Base-by-base conservation (phyloP, 2,113 vertebrate genomes). In the Shinisaurus crocodilurus region DNA sequence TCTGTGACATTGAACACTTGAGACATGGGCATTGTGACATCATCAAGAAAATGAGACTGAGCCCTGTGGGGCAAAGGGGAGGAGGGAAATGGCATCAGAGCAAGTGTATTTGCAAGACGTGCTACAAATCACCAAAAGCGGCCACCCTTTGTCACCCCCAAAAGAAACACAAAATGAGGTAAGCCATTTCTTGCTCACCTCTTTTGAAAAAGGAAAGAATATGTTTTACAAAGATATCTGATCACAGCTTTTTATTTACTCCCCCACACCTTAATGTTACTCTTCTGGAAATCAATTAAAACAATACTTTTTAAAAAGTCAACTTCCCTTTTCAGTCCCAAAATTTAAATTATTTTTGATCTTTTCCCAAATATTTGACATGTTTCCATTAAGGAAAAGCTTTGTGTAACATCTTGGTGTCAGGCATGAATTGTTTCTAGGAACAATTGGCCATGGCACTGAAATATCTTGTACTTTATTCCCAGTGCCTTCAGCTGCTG, bases 391-490 rank as follows among this genome's bases (percentile, higher is more conserved):
- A 76, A 79, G 34, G 40, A 89, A 45, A 50, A 57, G 37, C 50
- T 76, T 79, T 57, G 57, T 90, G 50, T 43, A n/a, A 6, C 37
- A 34, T 80, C 32, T 57, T 70, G 27, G 27, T 75, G n/a, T 57
- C 0, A 0, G 82, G 75, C 84, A 89, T 54, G 85, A 85, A 57
- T 67, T 82, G 27, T 34, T 82, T 75, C 63, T 1, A 1, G 60
- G 67, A 27, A 70, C 37, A 48, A 48, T 6, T 82, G 50, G 57
- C 50, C 29, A 80, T 70, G 37, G 63, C 63, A 5, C 29, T 70
- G 45, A 80, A 65, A 80, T 0, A 29, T 72, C 86, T 5, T 86
- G 60, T 87, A 74, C 10, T 88, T 90, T 91, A 90, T 86, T 37
- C 67, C 65, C 72, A 34, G 79, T 88, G 32, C 32, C 57, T 15